A percentile compares a stretch with the other conserved stretches of the same genome.
phyloP scores from a whole-genome alignment of 2,888 invertebrate genomes.

The Phalangium opilio region DNA sequence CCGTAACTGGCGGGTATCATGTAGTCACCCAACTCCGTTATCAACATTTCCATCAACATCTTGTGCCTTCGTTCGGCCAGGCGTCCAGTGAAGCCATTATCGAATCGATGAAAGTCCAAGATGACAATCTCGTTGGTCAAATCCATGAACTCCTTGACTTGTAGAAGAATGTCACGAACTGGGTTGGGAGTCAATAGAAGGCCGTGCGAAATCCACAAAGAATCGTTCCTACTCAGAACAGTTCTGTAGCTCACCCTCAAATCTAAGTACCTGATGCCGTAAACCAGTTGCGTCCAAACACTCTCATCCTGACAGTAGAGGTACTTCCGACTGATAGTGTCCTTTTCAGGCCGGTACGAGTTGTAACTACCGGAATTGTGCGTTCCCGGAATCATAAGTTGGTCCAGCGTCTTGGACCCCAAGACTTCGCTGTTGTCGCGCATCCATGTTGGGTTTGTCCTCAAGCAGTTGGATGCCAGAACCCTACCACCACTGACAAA shows the following conservation, averaged over 20 bases:
- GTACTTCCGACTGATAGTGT: slow-evolving; percentile 3
- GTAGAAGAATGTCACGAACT: slow-evolving; percentile 30
- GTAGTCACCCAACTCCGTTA: slow-evolving; percentile 41
- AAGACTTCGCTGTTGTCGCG: slow-evolving; percentile 7
- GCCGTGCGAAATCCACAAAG: slow-evolving; percentile 24
- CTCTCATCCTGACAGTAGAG: slow-evolving; percentile 48
- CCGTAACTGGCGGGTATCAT: slow-evolving; percentile 38
- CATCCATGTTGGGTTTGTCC: slow-evolving; percentile 17
- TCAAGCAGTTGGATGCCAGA: slow-evolving; percentile 10
- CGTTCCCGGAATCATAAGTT: slow-evolving; percentile 16
- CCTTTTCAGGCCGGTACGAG: slow-evolving; percentile 4
- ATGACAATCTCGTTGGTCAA: slow-evolving; percentile 37
- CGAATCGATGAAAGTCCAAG: slow-evolving; percentile 68
- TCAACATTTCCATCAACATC: slow-evolving; percentile 40
- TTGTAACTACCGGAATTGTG: slow-evolving; percentile 16
- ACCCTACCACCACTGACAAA: slow-evolving; percentile 19
- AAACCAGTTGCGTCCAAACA: slow-evolving; percentile 67
- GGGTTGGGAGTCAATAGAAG: slow-evolving; percentile 19
- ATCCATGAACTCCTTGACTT: slow-evolving; percentile 51
- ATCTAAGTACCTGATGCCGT: slow-evolving; percentile 47
- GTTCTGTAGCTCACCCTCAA: slow-evolving; percentile 16
- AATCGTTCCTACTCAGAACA: slow-evolving; percentile 2
- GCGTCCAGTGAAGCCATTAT: slow-evolving; percentile 27
- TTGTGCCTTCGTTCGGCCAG: slow-evolving; percentile 34
- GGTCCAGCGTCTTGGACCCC: slow-evolving; percentile 6